Percentiles rank a stretch among this genome's conserved stretches.
These are phyloP conservation scores for Rostratula benghalensis DNA, from an alignment of 2,113 vertebrate species.

Conservation along the genomic window DNA sequence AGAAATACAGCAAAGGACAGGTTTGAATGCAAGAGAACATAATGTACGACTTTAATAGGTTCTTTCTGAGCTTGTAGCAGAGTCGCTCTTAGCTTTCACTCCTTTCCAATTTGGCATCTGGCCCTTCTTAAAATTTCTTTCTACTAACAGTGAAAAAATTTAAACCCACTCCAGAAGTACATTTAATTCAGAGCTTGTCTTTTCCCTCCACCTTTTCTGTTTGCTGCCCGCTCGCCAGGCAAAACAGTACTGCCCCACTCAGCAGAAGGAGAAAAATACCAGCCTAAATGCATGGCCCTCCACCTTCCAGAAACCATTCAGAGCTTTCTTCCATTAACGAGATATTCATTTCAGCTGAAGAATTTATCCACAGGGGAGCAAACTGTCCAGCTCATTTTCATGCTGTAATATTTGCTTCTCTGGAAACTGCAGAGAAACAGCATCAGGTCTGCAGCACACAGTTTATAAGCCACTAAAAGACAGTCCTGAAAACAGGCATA, in stretches of 20 bases:
- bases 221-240: background rate
- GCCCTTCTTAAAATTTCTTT: constrained; percentile 34
- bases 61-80: constrained; percentile 29
- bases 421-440: constrained; percentile 5
- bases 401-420: constrained; percentile 31
- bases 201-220: background rate
- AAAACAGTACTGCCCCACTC: background rate
- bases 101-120: constrained; percentile 42
- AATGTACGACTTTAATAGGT: constrained; percentile 1
- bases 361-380: constrained; percentile 18
- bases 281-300: background rate
- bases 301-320: background rate
- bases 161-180: constrained; percentile 15
- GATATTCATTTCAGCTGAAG: constrained; percentile 27
- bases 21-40: constrained; percentile 38
- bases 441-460: background rate
- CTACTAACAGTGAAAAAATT: constrained; percentile 17
- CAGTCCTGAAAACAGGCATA: background rate
- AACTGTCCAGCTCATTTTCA: constrained; percentile 25
- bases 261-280: background rate
- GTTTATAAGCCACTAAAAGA: background rate
- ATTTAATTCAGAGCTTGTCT: constrained; percentile 44
- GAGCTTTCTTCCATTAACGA: constrained; percentile 6
- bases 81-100: constrained; percentile 3
- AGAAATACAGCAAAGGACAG: constrained; percentile 36